Percentiles rank a stretch among this genome's conserved stretches.
phyloP scores from a whole-genome alignment of 1,140 invertebrate species.

The Pentalonia nigronervosa region DNA sequence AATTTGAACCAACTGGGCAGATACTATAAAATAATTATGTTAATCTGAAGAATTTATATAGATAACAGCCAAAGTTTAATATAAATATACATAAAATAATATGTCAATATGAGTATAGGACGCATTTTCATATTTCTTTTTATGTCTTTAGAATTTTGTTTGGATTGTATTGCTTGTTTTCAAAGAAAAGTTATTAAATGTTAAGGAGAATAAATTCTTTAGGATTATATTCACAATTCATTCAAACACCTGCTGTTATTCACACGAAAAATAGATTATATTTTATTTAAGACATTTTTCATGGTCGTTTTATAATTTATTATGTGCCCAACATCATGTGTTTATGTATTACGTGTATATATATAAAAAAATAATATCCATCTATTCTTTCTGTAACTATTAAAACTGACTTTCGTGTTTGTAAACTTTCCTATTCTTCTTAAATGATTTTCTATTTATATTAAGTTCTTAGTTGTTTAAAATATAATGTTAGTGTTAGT shows the following conservation, averaged over 20 bases:
- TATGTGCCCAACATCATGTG: background rate
- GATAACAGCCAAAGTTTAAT: background rate
- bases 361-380: background rate
- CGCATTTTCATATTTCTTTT: background rate
- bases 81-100: background rate
- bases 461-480: background rate
- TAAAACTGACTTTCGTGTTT: background rate
- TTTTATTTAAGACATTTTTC: constrained; percentile 44
- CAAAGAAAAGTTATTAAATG: constrained; percentile 42
- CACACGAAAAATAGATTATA: constrained; percentile 43
- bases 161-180: constrained; percentile 8
- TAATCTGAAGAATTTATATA: background rate
- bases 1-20: background rate
- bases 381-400: background rate
- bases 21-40: background rate
- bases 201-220: constrained; percentile 14
- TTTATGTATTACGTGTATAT: background rate
- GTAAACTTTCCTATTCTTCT: background rate
- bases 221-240: constrained; percentile 43
- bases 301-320: constrained; percentile 41
- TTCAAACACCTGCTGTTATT: constrained; percentile 42
- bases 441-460: background rate
- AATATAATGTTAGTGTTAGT: background rate
- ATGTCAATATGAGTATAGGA: background rate
- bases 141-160: background rate